Evolutionary conservation across 2,888 invertebrate genomes (phyloP).

Genomic region (Brachylomia viminalis): DNA sequence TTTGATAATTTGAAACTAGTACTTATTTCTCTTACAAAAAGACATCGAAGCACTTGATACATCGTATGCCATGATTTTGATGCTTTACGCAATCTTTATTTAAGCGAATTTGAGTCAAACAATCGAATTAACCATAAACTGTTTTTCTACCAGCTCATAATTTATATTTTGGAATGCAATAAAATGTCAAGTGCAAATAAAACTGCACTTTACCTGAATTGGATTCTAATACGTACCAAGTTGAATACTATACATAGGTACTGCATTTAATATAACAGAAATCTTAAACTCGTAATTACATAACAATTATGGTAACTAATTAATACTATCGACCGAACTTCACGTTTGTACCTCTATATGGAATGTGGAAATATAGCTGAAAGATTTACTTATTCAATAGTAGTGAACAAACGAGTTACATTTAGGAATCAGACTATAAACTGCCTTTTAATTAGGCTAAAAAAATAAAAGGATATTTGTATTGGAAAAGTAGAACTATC

Average conservation of each 20-base stretch:
- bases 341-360: slow-evolving; percentile 72
- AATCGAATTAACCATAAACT: background rate
- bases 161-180: slow-evolving; percentile 18
- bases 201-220: slow-evolving; percentile 20
- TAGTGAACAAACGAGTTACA: slow-evolving; percentile 32
- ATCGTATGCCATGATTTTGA: background rate
- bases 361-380: slow-evolving; percentile 59
- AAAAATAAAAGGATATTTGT: slow-evolving; percentile 31
- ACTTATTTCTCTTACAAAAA: slow-evolving; percentile 2
- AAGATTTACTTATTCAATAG: slow-evolving; percentile 27
- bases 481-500: slow-evolving; percentile 37
- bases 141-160: slow-evolving; percentile 7
- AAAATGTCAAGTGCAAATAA: slow-evolving; percentile 12
- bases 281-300: slow-evolving; percentile 64
- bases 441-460: slow-evolving; percentile 26
- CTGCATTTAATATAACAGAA: slow-evolving; percentile 57
- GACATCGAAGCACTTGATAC: slow-evolving; percentile 2
- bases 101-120: slow-evolving; percentile 3
- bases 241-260: slow-evolving; percentile 34
- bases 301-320: slow-evolving; percentile 77
- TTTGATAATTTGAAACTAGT: background rate
- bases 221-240: slow-evolving; percentile 47
- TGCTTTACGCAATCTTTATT: slow-evolving; percentile 28
- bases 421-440: slow-evolving; percentile 20
- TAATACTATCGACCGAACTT: slow-evolving; percentile 74